Evolutionary conservation across 2,888 invertebrate genomes (phyloP), one percentile per base, ranked within the genome.

Genomic region (Lissonota sp.): DNA sequence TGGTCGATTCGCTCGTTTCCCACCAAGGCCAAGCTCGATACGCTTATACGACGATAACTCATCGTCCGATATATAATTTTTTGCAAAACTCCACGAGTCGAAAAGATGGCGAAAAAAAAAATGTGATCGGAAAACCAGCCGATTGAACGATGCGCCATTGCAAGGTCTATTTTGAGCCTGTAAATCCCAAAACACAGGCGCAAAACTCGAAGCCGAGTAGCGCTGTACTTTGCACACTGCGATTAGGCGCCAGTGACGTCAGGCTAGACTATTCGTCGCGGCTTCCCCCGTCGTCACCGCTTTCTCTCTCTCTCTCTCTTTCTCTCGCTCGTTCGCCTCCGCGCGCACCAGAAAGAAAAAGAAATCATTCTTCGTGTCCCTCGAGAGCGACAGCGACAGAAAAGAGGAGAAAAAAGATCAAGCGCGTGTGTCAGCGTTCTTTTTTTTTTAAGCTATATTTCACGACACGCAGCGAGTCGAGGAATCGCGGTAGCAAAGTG

Each of bases 211-310:
- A 71, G 55, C 74, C 64, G 74, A 80, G 71, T 72, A 80, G 69
- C 70, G 82, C 77, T 84, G 83, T 83, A 84, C 85, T 80, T 84
- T 84, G 84, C 85, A 86, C 85, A 83, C 81, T 84, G 85, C 85
- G 86, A 87, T 89, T 88, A 89, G 89, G 89, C 89, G 89, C 89
- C 89, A 89, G 87, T 89, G 89, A 89, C 89, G 89, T 89, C 88
- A 89, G 84, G 77, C 85, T 75, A 84, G 85, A 85, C 82, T 77
- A 84, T 82, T 80, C 70, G 83, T 82, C 79, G 80, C 66, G 72
- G 77, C 83, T 81, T 81, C 62, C 81, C 81, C 77, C 67, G 64
- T n/a, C 46, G 10, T 26, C 26, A 26, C 26, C 26, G 26, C 26
- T 26, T 3, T 26, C 26, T 26, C 10, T 53, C 62, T n/a, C n/a